These are phyloP conservation scores for Ageneiosus marmoratus DNA, from an alignment of 2,113 vertebrate species.

Conservation along the genomic window DNA sequence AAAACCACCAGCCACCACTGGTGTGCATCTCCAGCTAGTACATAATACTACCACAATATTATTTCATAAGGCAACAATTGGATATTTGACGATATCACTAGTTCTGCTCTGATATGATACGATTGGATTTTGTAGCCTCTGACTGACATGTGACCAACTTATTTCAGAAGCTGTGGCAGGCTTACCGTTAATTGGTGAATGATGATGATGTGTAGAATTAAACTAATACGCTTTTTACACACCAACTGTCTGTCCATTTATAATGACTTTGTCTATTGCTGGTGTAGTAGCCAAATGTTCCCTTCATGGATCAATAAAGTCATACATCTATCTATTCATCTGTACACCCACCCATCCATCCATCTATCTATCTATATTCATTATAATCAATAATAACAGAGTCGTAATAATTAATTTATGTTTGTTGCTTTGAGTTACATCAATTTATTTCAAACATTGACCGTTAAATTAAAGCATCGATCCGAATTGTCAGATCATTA, in stretches of 20 bases:
- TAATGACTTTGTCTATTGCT: neutral
- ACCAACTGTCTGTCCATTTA: neutral
- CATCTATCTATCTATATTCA: neutral
- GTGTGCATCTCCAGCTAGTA: neutral
- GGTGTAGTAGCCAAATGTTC: neutral
- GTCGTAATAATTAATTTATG: neutral
- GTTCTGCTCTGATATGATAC: neutral
- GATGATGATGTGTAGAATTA: neutral
- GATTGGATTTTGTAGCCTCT: neutral
- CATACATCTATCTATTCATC: neutral
- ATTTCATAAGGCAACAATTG: neutral
- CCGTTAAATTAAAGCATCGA: neutral
- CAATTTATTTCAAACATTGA: neutral
- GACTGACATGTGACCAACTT: neutral
- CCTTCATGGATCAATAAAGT: neutral
- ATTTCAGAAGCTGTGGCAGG: neutral
- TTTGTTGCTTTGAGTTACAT: neutral
- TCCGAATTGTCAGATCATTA: neutral
- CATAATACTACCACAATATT: neutral
- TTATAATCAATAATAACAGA: neutral
- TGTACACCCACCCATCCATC: too few relatives aligned
- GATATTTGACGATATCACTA: neutral
- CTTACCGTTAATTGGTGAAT: neutral
- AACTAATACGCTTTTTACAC: neutral
- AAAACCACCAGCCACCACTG: neutral